Evolutionary conservation across 2,797 vertebrate genomes (phyloP), one percentile per base, ranked within the genome.

Genomic region (Odontamblyopus lacepedii): DNA sequence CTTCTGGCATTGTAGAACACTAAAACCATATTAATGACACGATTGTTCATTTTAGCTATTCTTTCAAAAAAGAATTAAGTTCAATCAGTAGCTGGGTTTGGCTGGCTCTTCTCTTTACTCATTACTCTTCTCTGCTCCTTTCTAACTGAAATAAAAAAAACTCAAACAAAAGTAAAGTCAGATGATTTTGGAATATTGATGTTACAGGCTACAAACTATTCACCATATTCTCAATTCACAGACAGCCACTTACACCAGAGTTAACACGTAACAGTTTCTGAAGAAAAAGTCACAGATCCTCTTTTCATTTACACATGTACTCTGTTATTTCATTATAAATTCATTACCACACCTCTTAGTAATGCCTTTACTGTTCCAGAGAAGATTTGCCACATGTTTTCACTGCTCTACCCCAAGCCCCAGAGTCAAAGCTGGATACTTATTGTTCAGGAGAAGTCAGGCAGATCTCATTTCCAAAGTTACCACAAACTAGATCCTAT

Each of bases 151-250:
- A 78, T 80, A 87, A 88, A 1, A 88, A 78, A 83, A 84, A 85
- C 78, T 79, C 8, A 88, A 87, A 75, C 83, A 84, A 71, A 87
- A 86, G 91, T 85, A 78, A 76, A 80, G 76, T 90, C 91, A 91
- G 87, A 88, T 87, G 87, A 88, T 82, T 62, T 78, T 2, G 61
- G 12, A 3, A 57, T 12, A 26, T 57, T 26, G 55, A 11, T 57
- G 53, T n/a, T 55, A 55, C 53, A 55, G 19, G 18, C 4, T 19
- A 53, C 1, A 44, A 48, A n/a, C 51, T 19, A 55, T 55, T 18
- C 51, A 55, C 5, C 18, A 55, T 19, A 55, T n/a, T 19, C 69
- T 70, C 35, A 86, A 90, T 67, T 44, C 72, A 72, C 81, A 86
- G 71, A 73, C 69, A 61, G 41, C 76, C 70, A 29, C 41, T 27